These are phyloP conservation scores for Saccostrea echinata DNA, from an alignment of 1,140 invertebrate species.

Conservation along the genomic window DNA sequence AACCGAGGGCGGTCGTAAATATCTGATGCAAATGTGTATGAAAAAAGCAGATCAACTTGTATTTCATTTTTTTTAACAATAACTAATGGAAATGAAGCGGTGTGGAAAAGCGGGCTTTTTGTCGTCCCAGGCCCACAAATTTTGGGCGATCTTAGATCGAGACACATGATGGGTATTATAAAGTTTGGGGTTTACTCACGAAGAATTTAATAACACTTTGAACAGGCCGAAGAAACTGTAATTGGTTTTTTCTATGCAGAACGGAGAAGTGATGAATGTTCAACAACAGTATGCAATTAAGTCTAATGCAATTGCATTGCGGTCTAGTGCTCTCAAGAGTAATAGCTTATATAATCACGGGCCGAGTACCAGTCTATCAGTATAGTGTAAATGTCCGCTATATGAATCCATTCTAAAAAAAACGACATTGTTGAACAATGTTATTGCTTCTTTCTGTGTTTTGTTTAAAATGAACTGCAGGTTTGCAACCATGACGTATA, in stretches of 20 bases:
- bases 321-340: conserved; percentile 1
- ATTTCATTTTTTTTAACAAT: neutral
- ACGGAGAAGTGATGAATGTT: neutral
- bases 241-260: neutral
- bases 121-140: neutral
- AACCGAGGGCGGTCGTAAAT: conserved; percentile 24
- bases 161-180: neutral
- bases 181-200: neutral
- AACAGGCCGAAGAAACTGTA: neutral
- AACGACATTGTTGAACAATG: neutral
- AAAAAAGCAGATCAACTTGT: conserved; percentile 4
- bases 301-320: conserved; percentile 30
- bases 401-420: neutral
- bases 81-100: neutral
- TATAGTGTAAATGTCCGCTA: neutral
- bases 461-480: neutral
- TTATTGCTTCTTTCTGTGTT: neutral
- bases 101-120: neutral
- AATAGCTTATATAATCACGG: neutral
- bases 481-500: neutral
- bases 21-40: conserved; percentile 3
- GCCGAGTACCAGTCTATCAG: neutral
- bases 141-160: neutral
- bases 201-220: neutral
- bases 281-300: conserved; percentile 32